phyloP scores from a whole-genome alignment of 2,113 vertebrate genomes.

The Nycticebus coucang region DNA sequence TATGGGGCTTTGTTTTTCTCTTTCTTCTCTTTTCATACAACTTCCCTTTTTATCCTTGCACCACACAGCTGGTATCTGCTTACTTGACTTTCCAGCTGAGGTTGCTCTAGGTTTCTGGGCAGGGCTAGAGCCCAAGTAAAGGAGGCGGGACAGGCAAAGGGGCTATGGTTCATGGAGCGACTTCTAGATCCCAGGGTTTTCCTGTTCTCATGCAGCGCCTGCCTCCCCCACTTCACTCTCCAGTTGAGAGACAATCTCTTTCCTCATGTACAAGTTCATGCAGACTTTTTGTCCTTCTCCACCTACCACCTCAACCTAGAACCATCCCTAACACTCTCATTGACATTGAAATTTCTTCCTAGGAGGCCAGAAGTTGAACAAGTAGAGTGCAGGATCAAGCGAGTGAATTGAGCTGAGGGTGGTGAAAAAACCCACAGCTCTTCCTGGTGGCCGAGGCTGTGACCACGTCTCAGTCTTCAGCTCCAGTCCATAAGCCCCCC shows the following conservation, averaged over 20 bases:
- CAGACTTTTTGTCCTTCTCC: not conserved
- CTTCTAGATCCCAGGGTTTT: not conserved
- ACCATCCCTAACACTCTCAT: not conserved
- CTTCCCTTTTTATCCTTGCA: not conserved
- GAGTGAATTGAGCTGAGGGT: not conserved
- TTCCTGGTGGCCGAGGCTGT: not conserved
- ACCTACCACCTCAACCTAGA: not conserved
- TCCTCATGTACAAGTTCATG: not conserved
- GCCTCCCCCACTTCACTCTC: not conserved
- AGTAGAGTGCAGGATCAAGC: not conserved
- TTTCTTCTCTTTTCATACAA: not conserved
- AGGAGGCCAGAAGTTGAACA: not conserved
- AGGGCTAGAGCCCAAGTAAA: not conserved
- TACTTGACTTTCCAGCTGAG: not conserved
- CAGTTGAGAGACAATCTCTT: not conserved
- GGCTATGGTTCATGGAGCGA: not conserved
- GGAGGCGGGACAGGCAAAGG: not conserved
- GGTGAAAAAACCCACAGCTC: not conserved
- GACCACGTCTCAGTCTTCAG: not conserved
- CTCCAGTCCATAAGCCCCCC: not conserved
- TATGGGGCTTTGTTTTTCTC: not conserved
- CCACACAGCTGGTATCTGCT: not conserved
- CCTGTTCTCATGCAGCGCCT: not conserved
- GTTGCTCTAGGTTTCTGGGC: slow-evolving; percentile 18
- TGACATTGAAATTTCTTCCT: not conserved